Evolutionary conservation across 2,113 vertebrate species (phyloP).

Genomic region (Thermophis baileyi): DNA sequence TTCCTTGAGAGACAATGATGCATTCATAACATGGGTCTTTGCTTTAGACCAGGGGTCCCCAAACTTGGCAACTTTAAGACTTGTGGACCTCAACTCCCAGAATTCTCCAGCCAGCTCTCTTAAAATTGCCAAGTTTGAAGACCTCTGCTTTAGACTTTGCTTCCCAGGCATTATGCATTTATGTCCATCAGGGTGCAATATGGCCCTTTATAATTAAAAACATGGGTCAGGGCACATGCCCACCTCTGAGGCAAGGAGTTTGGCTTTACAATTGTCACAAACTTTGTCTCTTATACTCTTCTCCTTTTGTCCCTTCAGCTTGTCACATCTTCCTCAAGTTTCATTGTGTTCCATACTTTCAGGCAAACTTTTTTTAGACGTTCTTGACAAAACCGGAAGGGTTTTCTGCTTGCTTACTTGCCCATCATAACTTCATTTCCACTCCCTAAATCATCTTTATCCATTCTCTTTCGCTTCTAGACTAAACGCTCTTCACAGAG

Average conservation of each 20-base stretch:
- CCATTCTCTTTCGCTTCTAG: accelerated
- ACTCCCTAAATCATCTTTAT: not conserved
- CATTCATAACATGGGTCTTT: not conserved
- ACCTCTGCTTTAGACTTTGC: not conserved
- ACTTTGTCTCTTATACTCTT: not conserved
- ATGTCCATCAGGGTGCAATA: not conserved
- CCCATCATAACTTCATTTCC: not conserved
- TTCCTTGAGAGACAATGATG: not conserved
- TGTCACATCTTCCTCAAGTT: not conserved
- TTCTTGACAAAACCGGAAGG: not conserved
- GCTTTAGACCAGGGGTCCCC: too few relatives aligned
- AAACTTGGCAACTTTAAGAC: too few relatives aligned
- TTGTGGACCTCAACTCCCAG: too few relatives aligned
- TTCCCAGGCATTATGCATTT: not conserved
- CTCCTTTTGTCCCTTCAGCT: not conserved
- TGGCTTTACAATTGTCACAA: not conserved
- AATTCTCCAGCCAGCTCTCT: too few relatives aligned
- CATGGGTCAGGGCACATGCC: not conserved
- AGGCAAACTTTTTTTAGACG: not conserved
- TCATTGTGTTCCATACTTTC: not conserved
- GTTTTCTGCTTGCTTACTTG: not conserved
- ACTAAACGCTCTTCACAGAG: not conserved
- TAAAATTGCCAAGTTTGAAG: too few relatives aligned
- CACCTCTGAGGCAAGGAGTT: not conserved
- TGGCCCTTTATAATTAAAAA: not conserved